These are phyloP conservation scores for Dreissena rostriformis DNA, from an alignment of 1,140 invertebrate species.

Conservation along the genomic window DNA sequence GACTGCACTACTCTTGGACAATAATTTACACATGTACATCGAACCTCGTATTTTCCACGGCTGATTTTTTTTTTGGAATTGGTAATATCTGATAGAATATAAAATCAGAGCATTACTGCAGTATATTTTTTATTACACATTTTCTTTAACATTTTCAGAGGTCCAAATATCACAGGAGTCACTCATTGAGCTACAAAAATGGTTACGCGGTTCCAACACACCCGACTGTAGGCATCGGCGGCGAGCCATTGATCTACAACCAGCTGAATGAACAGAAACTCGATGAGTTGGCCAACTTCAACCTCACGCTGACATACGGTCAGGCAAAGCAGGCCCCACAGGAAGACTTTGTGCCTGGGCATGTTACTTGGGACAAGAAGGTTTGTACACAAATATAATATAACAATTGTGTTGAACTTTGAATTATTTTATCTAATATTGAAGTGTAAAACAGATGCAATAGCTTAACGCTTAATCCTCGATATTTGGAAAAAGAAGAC, in stretches of 20 bases:
- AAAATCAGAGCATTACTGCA: too few species aligned
- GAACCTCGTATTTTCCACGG: too few species aligned
- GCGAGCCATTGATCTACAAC: slow-evolving; percentile 79
- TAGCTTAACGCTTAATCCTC: too few species aligned
- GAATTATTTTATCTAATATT: too few species aligned
- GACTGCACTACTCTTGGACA: too few species aligned
- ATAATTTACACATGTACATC: too few species aligned
- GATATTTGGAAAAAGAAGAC: too few species aligned
- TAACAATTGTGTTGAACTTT: too few species aligned
- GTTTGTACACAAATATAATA: slow-evolving; percentile 69
- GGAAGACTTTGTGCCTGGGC: slow-evolving; percentile 87
- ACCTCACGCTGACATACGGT: slow-evolving; percentile 90
- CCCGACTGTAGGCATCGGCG: slow-evolving; percentile 85
- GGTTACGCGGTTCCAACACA: slow-evolving; percentile 85
- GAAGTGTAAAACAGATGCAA: too few species aligned
- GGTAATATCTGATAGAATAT: too few species aligned
- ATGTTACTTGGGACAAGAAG: slow-evolving; percentile 89
- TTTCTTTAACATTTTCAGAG: slow-evolving; percentile 79
- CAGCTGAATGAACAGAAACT: slow-evolving; percentile 83
- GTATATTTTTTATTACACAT: too few species aligned
- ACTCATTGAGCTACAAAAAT: slow-evolving; percentile 87
- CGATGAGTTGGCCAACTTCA: slow-evolving; percentile 84
- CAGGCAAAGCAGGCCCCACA: slow-evolving; percentile 85
- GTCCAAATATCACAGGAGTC: slow-evolving; percentile 85
- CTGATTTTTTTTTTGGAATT: too few species aligned